These are phyloP conservation scores for Synergus gifuensis DNA, from an alignment of 2,888 invertebrate genomes.

Conservation along the genomic window DNA sequence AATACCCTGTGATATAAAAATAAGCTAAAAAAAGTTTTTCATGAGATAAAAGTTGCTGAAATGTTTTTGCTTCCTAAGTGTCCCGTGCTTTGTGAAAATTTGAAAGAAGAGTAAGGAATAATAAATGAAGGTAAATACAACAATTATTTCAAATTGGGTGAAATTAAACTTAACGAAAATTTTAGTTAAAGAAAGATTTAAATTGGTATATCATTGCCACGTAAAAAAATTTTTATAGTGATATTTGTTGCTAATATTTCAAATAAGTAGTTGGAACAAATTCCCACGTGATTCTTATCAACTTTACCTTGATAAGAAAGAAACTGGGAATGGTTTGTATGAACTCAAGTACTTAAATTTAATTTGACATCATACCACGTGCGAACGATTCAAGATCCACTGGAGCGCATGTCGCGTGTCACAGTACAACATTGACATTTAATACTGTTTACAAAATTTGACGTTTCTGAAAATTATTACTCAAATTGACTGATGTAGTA, in stretches of 20 bases:
- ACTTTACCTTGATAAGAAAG: neutral
- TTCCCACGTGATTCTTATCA: neutral
- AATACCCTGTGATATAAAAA: neutral
- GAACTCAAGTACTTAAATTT: conserved; percentile 5
- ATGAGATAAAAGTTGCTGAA: neutral
- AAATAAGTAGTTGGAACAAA: neutral
- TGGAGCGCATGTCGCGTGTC: neutral
- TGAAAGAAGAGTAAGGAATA: conserved; percentile 6
- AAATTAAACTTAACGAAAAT: too few relatives aligned
- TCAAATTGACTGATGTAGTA: neutral
- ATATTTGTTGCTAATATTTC: neutral
- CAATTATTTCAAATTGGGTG: too few relatives aligned
- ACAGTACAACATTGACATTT: conserved; percentile 15
- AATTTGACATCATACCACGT: conserved; percentile 21
- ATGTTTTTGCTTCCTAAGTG: neutral
- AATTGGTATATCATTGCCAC: too few relatives aligned
- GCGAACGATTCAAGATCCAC: conserved; percentile 13
- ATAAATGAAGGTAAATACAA: conserved; percentile 28
- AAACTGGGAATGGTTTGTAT: neutral
- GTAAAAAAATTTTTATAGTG: neutral
- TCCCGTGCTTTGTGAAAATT: neutral
- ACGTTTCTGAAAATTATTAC: neutral
- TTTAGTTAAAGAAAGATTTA: too few relatives aligned
- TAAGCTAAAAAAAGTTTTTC: neutral
- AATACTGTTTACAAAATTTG: neutral